These are phyloP conservation scores for Hucho hucho DNA, from an alignment of 2,113 vertebrate genomes.

Conservation along the genomic window DNA sequence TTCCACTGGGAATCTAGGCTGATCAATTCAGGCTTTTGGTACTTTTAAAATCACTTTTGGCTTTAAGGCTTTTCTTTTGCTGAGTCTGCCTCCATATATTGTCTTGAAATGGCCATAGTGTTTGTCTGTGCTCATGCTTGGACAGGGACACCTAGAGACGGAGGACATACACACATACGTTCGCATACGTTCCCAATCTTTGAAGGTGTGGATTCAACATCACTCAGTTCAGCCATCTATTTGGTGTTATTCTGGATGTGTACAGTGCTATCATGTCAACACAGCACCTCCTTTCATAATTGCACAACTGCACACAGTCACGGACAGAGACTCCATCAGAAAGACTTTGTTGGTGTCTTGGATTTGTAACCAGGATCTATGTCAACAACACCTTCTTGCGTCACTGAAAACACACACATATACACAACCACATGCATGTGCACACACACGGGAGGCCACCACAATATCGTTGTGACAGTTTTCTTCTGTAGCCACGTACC, in stretches of 20 bases:
- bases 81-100: not conserved
- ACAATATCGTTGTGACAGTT: slow-evolving; percentile 42
- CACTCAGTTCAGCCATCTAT: too few relatives aligned
- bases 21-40: slow-evolving; percentile 51
- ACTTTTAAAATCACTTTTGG: slow-evolving; percentile 57
- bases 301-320: not conserved
- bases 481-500: slow-evolving; percentile 41
- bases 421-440: not conserved
- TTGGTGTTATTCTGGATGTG: not conserved
- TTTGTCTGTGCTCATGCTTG: not conserved
- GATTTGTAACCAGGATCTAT: too few relatives aligned
- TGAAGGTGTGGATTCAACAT: too few relatives aligned
- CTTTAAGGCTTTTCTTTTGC: slow-evolving; percentile 14
- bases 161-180: not conserved
- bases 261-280: too few relatives aligned
- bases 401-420: slow-evolving; percentile 1
- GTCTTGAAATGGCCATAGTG: not conserved
- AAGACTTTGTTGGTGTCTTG: too few relatives aligned
- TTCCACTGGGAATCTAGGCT: slow-evolving; percentile 40
- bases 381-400: too few relatives aligned
- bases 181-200: slow-evolving; percentile 2
- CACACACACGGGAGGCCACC: not conserved
- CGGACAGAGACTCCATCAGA: not conserved
- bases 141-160: not conserved
- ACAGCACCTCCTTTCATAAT: not conserved